Percentiles rank a stretch among this genome's conserved stretches.
Evolutionary conservation across 2,113 vertebrate species (phyloP).

Genomic region (Conger conger): DNA sequence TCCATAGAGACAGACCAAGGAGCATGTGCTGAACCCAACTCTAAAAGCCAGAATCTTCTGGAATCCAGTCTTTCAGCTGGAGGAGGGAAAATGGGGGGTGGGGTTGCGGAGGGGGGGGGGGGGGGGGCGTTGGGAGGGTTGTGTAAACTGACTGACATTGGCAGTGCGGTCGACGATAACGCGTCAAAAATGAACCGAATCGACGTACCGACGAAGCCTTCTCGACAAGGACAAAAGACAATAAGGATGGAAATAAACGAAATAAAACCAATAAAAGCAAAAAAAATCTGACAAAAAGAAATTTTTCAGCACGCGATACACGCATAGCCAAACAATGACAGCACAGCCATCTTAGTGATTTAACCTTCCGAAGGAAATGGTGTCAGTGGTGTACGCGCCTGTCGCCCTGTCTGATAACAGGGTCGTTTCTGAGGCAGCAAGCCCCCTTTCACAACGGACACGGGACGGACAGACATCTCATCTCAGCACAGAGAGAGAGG

Average conservation of each 20-base stretch:
- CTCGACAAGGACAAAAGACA: background rate
- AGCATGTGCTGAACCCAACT: slow-evolving; percentile 67
- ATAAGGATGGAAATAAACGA: background rate
- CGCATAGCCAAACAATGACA: background rate
- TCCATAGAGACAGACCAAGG: slow-evolving; percentile 75
- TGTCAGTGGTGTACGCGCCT: background rate
- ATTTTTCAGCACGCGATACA: background rate
- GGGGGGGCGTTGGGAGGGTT: slow-evolving; percentile 46
- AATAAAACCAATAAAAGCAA: background rate
- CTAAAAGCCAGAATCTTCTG: slow-evolving; percentile 67
- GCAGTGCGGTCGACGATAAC: slow-evolving; percentile 55
- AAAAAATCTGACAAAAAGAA: background rate
- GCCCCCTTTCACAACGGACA: slow-evolving; percentile 59
- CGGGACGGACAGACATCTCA: slow-evolving; percentile 59
- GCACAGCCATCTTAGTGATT: background rate
- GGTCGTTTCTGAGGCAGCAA: background rate
- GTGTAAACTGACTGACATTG: slow-evolving; percentile 53
- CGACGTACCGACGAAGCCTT: slow-evolving; percentile 40
- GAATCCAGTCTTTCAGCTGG: slow-evolving; percentile 62
- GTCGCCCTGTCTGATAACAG: background rate
- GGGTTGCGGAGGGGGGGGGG: background rate
- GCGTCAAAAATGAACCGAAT: slow-evolving; percentile 56
- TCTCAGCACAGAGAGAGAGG: slow-evolving; percentile 60
- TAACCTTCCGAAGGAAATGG: background rate
- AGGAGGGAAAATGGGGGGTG: background rate